Base-by-base conservation (phyloP, 2,888 invertebrate genomes). In the Stenichneumon culpator region DNA sequence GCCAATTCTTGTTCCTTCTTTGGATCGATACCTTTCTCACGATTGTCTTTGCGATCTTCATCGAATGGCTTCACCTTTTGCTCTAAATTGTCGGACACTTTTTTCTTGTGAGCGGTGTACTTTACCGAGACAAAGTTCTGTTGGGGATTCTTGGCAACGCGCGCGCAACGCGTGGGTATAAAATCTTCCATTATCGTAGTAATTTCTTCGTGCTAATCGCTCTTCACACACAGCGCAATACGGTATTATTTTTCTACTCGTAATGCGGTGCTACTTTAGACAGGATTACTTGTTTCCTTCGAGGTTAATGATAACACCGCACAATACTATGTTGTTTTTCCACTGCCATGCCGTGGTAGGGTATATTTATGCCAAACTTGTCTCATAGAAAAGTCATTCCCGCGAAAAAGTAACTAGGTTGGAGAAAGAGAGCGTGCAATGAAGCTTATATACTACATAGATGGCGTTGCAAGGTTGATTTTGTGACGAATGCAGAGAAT, bases 1-100 rank as follows among this genome's bases (percentile, higher is more conserved):
- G 97, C 97, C 86, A 97, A 94, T 90, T 96, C 96, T 67, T 94
- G 93, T 67, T 91, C 85, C 19, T 83, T 91, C 92, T 94, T 89
- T 89, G 82, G 73, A 79, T 92, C 90, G 28, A 80, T 16, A 1
- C 25, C 67, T 19, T 19, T 60, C 36, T 69, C 50, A 0, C 9
- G 65, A 39, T 73, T 79, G 7, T 82, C 11, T 16, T 32, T 67
- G n/a, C 65, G n/a, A 9, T 4, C 9, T 28, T 80, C 82, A 36
- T 84, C 22, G 22, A 57, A 57, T 14, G 22, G 44, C 67, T 32
- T 36, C 36, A 25, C 74, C 77, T 2, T 36, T 19, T 25, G 65
- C 47, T 47, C 60, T 19, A 22, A 63, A 47, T 22, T 87, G 84
- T 36, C 47, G 32, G 68, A 22, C 9, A n/a, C 19, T 72, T 87